Evolutionary conservation across 2,797 vertebrate species (phyloP).

Genomic region (Kryptolebias ocellatus): DNA sequence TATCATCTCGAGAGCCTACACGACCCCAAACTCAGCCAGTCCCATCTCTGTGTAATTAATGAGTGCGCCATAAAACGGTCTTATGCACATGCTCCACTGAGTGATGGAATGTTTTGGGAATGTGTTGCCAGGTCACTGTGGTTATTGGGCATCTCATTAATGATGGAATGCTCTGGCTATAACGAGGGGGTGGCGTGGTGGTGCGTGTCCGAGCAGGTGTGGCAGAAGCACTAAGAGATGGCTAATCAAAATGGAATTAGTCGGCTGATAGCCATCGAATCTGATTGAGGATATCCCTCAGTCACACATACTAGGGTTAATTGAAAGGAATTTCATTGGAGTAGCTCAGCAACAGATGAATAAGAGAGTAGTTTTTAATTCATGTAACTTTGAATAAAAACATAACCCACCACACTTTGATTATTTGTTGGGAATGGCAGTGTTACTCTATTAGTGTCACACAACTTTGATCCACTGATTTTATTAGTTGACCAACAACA

Average conservation of each 20-base stretch:
- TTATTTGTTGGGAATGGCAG: not conserved
- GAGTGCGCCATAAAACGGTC: slow-evolving; percentile 61
- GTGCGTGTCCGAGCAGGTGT: slow-evolving; percentile 66
- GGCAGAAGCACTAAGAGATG: slow-evolving; percentile 42
- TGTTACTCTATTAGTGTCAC: too few species aligned
- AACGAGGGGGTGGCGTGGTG: slow-evolving; percentile 46
- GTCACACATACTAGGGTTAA: slow-evolving; percentile 11
- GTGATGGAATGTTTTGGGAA: slow-evolving; percentile 76
- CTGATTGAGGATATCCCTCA: slow-evolving; percentile 32
- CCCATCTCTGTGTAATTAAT: slow-evolving; percentile 68
- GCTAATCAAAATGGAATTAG: slow-evolving; percentile 63
- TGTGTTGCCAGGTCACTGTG: slow-evolving; percentile 63
- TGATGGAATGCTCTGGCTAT: slow-evolving; percentile 47
- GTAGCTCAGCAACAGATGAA: slow-evolving; percentile 3
- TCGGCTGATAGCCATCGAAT: slow-evolving; percentile 25
- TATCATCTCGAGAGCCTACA: slow-evolving; percentile 66
- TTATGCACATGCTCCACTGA: slow-evolving; percentile 60
- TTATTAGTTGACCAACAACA: too few species aligned
- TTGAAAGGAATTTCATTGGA: slow-evolving; percentile 18
- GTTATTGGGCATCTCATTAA: slow-evolving; percentile 58
- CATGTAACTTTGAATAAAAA: not conserved
- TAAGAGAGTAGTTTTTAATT: not conserved
- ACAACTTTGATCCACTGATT: too few species aligned
- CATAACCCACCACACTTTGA: not conserved
- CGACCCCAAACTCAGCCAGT: slow-evolving; percentile 61